Percentiles rank a stretch among this genome's conserved stretches.
These are phyloP conservation scores for Ostrea edulis DNA, from an alignment of 1,140 invertebrate genomes.

Conservation along the genomic window DNA sequence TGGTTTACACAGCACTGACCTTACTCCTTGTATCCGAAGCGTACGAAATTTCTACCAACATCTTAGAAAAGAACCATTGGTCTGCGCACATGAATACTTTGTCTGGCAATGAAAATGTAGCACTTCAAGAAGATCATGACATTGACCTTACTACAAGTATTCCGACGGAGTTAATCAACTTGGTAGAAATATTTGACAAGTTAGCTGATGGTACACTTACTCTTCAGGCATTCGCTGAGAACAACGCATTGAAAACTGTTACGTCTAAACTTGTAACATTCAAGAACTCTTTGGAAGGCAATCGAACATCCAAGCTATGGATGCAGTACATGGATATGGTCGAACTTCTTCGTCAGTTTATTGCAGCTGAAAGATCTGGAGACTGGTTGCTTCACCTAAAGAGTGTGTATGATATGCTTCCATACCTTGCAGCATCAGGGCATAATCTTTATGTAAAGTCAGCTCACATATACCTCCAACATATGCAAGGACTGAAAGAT, in stretches of 20 bases:
- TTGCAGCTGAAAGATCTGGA: conserved; percentile 62
- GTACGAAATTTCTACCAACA: no score
- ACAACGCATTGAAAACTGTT: background rate
- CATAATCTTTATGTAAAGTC: conserved; percentile 80
- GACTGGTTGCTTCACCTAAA: conserved; percentile 58
- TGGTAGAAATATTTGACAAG: background rate
- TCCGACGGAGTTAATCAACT: no score
- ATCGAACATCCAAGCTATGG: conserved; percentile 56
- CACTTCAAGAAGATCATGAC: no score
- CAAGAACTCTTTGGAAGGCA: background rate
- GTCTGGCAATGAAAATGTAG: no score
- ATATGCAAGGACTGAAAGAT: conserved; percentile 74
- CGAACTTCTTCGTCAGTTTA: conserved; percentile 50
- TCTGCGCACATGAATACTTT: no score
- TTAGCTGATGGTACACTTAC: background rate
- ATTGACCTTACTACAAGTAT: no score
- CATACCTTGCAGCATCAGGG: conserved; percentile 77
- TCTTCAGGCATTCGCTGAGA: no score
- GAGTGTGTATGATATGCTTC: conserved; percentile 74
- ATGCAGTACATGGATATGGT: conserved; percentile 62
- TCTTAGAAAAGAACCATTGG: no score
- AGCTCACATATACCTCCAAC: conserved; percentile 78
- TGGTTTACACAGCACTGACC: conserved; percentile 59
- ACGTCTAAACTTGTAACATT: background rate
- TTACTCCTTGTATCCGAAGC: background rate